These are phyloP conservation scores for Erebia ligea DNA, from an alignment of 2,888 invertebrate genomes.

Conservation along the genomic window DNA sequence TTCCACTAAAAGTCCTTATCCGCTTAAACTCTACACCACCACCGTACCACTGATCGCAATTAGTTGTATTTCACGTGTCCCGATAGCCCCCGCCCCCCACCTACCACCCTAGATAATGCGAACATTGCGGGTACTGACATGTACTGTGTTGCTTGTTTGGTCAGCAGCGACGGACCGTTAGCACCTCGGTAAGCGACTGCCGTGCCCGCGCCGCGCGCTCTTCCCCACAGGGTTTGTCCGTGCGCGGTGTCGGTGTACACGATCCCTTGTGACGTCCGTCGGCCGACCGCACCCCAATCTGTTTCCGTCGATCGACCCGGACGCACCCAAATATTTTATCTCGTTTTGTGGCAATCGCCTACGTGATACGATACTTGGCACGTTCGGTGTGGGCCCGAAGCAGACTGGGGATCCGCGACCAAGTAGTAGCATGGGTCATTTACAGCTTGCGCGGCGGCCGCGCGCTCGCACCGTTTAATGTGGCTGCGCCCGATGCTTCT, in stretches of 20 bases:
- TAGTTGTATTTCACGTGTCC: constrained; percentile 39
- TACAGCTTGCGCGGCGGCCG: constrained; percentile 82
- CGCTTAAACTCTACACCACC: constrained; percentile 40
- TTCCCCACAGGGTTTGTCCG: constrained; percentile 62
- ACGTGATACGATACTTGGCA: constrained; percentile 36
- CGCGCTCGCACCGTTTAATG: constrained; percentile 81
- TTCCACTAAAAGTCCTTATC: constrained; percentile 32
- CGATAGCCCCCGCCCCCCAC: constrained; percentile 47
- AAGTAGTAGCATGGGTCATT: constrained; percentile 82
- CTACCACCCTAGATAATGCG: constrained; percentile 61
- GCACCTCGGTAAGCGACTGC: constrained; percentile 79
- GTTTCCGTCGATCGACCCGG: constrained; percentile 38
- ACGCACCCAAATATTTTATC: constrained; percentile 36
- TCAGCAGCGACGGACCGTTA: constrained; percentile 83
- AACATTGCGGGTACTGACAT: constrained; percentile 78
- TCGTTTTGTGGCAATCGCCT: constrained; percentile 36
- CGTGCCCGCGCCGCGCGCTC: constrained; percentile 69
- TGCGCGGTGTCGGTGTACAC: constrained; percentile 71
- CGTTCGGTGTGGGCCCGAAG: constrained; percentile 43
- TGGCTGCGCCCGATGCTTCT: constrained; percentile 83
- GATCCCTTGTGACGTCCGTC: constrained; percentile 80
- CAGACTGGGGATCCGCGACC: constrained; percentile 56
- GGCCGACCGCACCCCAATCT: constrained; percentile 61
- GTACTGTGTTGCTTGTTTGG: constrained; percentile 82
- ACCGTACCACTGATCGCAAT: constrained; percentile 35